phyloP scores from a whole-genome alignment of 2,113 vertebrate species.

The Amblyopsis rosae region DNA sequence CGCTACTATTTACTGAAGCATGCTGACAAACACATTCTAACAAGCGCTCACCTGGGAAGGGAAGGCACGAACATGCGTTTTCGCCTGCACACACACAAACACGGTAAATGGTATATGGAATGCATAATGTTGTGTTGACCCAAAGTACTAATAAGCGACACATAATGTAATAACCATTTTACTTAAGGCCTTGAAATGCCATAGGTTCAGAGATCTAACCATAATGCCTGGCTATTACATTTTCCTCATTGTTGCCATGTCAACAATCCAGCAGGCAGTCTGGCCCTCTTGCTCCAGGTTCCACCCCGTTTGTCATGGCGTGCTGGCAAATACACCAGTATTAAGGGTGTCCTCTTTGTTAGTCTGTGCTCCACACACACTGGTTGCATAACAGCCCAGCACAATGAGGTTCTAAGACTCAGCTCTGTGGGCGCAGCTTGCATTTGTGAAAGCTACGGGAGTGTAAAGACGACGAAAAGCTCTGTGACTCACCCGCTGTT shows the following conservation, averaged over 20 bases:
- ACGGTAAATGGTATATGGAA: neutral
- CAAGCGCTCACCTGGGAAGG: neutral
- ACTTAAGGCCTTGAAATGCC: no score
- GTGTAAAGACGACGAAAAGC: neutral
- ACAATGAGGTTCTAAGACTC: slow-evolving; percentile 12
- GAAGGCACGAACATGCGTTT: neutral
- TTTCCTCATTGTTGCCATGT: slow-evolving; percentile 18
- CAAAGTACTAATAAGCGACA: no score
- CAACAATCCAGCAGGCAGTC: slow-evolving; percentile 31
- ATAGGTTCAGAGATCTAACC: neutral
- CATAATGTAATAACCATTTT: no score
- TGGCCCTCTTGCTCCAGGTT: slow-evolving; percentile 48
- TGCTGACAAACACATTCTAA: neutral
- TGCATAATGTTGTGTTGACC: no score
- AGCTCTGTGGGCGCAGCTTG: slow-evolving; percentile 3
- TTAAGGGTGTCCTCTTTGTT: slow-evolving; percentile 66
- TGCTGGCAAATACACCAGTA: slow-evolving; percentile 33
- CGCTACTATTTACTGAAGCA: neutral
- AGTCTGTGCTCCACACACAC: slow-evolving; percentile 37
- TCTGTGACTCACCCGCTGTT: neutral
- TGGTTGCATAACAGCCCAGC: slow-evolving; percentile 44
- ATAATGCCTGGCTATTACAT: neutral
- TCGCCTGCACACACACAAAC: neutral
- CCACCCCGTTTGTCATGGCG: slow-evolving; percentile 37
- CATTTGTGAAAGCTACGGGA: slow-evolving; percentile 17